Percentiles rank a stretch among this genome's conserved stretches.
Evolutionary conservation across 2,888 invertebrate genomes (phyloP).

Genomic region (Tolmerus cingulatus): DNA sequence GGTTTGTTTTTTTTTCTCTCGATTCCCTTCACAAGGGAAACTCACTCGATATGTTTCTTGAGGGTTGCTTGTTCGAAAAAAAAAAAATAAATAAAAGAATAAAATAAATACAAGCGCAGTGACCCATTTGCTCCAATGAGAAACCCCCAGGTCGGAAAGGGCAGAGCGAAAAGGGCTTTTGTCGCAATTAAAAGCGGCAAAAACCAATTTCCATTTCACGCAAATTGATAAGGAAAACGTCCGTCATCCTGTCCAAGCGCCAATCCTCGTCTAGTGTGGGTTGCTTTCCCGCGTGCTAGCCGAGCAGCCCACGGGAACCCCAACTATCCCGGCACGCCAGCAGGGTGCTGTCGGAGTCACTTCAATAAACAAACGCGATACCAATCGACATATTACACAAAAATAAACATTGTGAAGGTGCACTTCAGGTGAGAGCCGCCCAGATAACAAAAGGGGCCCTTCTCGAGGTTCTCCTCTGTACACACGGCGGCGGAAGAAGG

Average conservation of each 20-base stretch:
- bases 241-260: neutral
- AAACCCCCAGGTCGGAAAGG: neutral
- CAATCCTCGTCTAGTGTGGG: neutral
- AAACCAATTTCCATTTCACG: neutral
- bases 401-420: slow-evolving; percentile 34
- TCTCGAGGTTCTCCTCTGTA: neutral
- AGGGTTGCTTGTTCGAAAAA: neutral
- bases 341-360: neutral
- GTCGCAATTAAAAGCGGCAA: neutral
- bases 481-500: neutral
- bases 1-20: neutral
- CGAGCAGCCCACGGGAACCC: neutral
- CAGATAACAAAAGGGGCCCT: neutral
- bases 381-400: slow-evolving; percentile 30
- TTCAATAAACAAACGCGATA: slow-evolving; percentile 32
- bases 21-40: neutral
- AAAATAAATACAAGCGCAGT: neutral
- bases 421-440: neutral
- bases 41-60: neutral
- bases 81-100: neutral
- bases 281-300: neutral
- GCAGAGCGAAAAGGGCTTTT: neutral
- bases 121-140: neutral
- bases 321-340: neutral
- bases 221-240: neutral